A percentile compares a stretch with the other conserved stretches of the same genome.
phyloP scores from a whole-genome alignment of 2,797 vertebrate genomes.

The Parauchenoglanis punctatus region DNA sequence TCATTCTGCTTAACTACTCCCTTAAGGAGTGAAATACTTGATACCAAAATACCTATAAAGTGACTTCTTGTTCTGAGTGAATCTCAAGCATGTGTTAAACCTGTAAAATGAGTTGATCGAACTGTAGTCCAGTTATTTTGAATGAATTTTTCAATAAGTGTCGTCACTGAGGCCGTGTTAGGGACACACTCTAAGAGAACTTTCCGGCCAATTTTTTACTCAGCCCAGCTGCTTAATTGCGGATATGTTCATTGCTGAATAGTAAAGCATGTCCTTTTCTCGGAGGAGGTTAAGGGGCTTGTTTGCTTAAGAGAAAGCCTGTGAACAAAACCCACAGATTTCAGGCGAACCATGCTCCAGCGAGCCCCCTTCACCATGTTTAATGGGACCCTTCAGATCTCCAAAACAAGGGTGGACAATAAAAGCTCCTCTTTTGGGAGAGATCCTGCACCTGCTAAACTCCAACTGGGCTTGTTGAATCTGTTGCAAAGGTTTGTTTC shows the following conservation, averaged over 20 bases:
- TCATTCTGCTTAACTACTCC: neutral
- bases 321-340: conserved; percentile 65
- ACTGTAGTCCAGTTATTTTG: neutral
- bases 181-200: neutral
- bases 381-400: conserved; percentile 58
- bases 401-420: conserved; percentile 53
- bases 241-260: conserved; percentile 41
- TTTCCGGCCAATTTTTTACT: neutral
- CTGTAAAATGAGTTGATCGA: neutral
- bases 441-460: conserved; percentile 72
- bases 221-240: conserved; percentile 20
- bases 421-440: conserved; percentile 50
- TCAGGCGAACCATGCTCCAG: conserved; percentile 61
- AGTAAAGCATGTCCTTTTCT: conserved; percentile 55
- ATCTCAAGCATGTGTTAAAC: neutral
- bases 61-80: neutral
- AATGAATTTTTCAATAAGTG: neutral
- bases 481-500: conserved; percentile 29
- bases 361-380: conserved; percentile 48
- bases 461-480: conserved; percentile 55
- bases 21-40: neutral
- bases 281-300: conserved; percentile 49
- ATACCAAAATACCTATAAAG: neutral
- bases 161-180: neutral
- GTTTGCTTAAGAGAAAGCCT: conserved; percentile 63